A percentile compares a stretch with the other conserved stretches of the same genome.
Conservation (phyloP, 2,888 invertebrate genomes). For the Parnassius orleans region DNA sequence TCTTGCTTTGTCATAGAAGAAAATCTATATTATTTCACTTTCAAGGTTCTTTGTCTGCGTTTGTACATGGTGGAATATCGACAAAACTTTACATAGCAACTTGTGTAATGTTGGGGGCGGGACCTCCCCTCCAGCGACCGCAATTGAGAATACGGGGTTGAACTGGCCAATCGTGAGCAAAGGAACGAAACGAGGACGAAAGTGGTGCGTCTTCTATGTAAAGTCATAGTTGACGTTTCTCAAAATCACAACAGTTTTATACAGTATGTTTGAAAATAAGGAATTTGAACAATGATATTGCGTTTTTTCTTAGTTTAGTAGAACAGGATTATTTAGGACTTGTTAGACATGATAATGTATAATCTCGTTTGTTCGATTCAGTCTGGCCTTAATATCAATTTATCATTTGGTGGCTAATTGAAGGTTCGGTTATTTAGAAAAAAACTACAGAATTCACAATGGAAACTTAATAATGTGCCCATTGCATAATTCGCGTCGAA, state of each 20-base stretch:
- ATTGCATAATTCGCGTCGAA: no score
- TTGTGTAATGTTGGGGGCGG: constrained; percentile 46
- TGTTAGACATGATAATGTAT: no score
- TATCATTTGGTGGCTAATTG: no score
- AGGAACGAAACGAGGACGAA: constrained; percentile 61
- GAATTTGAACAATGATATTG: neutral
- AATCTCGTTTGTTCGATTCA: no score
- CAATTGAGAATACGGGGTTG: constrained; percentile 29
- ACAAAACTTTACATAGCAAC: constrained; percentile 48
- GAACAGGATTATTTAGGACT: no score
- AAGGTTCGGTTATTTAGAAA: no score
- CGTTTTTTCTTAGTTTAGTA: no score
- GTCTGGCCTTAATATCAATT: no score
- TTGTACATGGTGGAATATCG: constrained; percentile 37
- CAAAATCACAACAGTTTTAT: constrained; percentile 50
- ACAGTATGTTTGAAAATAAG: constrained; percentile 43
- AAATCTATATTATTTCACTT: constrained; percentile 14
- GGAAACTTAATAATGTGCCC: no score
- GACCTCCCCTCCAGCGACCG: constrained; percentile 29
- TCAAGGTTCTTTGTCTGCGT: constrained; percentile 23
- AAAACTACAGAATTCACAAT: no score
- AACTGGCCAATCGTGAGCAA: constrained; percentile 49
- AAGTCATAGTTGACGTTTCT: constrained; percentile 65
- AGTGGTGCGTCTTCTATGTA: constrained; percentile 60
- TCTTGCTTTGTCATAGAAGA: constrained; percentile 16